Conservation (phyloP, 2,797 vertebrate species). For the Anas georgica region DNA sequence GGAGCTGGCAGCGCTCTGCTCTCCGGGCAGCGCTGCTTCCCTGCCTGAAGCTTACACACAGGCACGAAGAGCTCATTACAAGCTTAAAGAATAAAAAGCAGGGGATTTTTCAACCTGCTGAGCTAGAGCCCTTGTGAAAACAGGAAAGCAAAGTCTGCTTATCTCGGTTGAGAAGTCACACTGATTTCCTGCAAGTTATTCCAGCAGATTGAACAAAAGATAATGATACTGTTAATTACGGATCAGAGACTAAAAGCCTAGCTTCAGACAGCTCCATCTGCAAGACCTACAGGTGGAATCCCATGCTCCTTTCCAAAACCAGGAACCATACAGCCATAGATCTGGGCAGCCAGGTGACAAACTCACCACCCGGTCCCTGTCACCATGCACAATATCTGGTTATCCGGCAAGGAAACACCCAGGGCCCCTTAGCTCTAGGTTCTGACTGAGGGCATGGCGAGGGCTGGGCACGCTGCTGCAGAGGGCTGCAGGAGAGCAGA, state of each 20-base stretch:
- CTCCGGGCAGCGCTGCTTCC: not conserved
- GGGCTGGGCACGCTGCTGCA: not conserved
- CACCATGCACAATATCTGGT: not conserved
- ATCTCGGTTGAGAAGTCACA: not conserved
- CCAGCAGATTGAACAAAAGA: not conserved
- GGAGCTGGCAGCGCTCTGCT: too few relatives aligned
- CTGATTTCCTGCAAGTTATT: not conserved
- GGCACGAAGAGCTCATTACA: not conserved
- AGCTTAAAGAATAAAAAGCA: not conserved
- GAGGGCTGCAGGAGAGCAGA: not conserved
- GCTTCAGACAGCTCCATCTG: not conserved
- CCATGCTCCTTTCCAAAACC: accelerated
- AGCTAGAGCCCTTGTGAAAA: not conserved
- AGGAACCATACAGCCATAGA: not conserved
- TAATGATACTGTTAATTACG: not conserved
- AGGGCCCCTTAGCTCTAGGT: not conserved
- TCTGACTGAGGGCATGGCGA: accelerated
- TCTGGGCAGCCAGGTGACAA: not conserved
- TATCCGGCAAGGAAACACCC: not conserved
- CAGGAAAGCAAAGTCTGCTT: constrained; percentile 5
- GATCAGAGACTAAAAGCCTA: not conserved
- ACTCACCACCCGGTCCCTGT: not conserved
- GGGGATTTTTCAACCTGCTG: not conserved
- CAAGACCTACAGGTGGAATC: not conserved
- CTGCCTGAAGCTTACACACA: accelerated